phyloP scores from a whole-genome alignment of 1,140 invertebrate genomes.

The Nautilus pompilius region DNA sequence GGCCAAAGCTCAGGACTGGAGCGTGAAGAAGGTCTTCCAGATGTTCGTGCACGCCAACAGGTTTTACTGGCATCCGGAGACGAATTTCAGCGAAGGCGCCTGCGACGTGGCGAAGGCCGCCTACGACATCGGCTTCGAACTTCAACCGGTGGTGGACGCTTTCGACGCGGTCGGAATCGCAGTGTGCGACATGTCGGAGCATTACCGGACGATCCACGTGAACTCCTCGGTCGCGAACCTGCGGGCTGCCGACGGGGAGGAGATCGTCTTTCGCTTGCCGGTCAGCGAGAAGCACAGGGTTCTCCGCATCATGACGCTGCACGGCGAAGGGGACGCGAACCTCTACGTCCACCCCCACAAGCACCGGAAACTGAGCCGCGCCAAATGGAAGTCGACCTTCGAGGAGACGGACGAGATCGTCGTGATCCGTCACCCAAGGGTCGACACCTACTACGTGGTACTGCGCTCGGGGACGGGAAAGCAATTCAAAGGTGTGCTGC shows the following conservation, averaged over 20 bases:
- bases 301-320: background rate
- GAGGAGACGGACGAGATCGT: background rate
- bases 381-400: background rate
- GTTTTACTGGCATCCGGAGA: constrained; percentile 26
- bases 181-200: constrained; percentile 13
- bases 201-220: constrained; percentile 1
- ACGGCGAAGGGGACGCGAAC: background rate
- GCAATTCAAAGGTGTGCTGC: no score
- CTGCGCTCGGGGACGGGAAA: no score
- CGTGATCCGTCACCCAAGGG: background rate
- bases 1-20: constrained; percentile 8
- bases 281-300: background rate
- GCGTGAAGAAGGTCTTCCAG: constrained; percentile 15
- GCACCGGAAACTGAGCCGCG: background rate
- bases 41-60: constrained; percentile 29
- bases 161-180: constrained; percentile 20
- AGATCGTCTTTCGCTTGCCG: background rate
- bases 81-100: constrained; percentile 15
- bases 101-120: constrained; percentile 34
- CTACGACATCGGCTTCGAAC: constrained; percentile 20
- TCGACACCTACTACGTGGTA: background rate
- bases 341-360: background rate
- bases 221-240: background rate
- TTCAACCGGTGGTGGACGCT: constrained; percentile 1
- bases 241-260: background rate